phyloP scores from a whole-genome alignment of 2,113 vertebrate genomes.

The Fregata magnificens region DNA sequence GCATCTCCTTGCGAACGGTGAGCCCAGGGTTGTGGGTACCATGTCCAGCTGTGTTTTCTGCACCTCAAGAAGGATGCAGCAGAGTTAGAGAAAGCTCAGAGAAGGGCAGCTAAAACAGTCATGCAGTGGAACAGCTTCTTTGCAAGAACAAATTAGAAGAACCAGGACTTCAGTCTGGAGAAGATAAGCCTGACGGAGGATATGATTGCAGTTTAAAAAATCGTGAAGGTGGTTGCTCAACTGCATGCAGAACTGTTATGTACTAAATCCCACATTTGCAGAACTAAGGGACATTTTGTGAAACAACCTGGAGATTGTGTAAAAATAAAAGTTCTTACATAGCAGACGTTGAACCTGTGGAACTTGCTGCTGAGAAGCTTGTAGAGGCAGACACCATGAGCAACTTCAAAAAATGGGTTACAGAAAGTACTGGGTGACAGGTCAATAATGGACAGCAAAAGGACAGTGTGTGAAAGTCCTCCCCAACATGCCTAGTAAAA shows the following conservation, averaged over 20 bases:
- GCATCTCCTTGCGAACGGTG: not conserved
- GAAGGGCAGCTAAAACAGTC: not conserved
- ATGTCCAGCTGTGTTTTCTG: not conserved
- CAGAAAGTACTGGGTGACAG: not conserved
- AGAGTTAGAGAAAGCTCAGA: not conserved
- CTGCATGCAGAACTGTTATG: not conserved
- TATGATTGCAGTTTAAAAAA: not conserved
- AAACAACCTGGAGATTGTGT: not conserved
- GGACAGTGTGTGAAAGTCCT: not conserved
- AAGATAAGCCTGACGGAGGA: not conserved
- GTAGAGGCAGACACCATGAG: not conserved
- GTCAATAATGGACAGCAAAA: not conserved
- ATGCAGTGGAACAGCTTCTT: not conserved
- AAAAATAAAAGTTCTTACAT: not conserved
- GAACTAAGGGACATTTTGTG: not conserved
- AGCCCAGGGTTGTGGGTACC: not conserved
- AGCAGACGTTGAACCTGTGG: not conserved
- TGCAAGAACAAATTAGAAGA: not conserved
- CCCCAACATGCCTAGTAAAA: no score
- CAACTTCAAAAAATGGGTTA: not conserved
- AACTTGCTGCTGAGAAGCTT: not conserved
- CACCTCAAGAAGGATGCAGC: not conserved
- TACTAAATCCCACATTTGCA: not conserved
- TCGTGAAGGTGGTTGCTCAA: not conserved
- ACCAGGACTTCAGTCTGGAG: not conserved